Percentiles rank a stretch among this genome's conserved stretches.
Conservation (phyloP, 2,888 invertebrate genomes). For the Dasypogon diadema region DNA sequence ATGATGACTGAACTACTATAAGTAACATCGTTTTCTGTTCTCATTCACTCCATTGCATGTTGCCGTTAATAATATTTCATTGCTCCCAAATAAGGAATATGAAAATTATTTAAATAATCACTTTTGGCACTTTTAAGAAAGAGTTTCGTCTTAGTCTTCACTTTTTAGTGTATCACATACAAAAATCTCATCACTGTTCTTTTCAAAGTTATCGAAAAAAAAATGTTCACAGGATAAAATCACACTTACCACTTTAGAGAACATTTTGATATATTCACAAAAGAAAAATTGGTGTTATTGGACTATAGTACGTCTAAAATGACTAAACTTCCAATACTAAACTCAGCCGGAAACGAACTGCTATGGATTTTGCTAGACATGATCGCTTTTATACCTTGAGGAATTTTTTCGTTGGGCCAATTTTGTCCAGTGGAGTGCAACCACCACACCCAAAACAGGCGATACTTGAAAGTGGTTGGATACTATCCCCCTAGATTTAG, state of each 20-base stretch:
- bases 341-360: conserved; percentile 67
- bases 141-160: too few relatives aligned
- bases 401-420: conserved; percentile 43
- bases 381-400: conserved; percentile 66
- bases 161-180: too few relatives aligned
- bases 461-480: conserved; percentile 45
- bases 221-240: conserved; percentile 1
- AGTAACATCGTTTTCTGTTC: too few relatives aligned
- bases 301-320: conserved; percentile 66
- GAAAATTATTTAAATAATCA: too few relatives aligned
- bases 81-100: too few relatives aligned
- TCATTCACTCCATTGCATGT: too few relatives aligned
- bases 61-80: too few relatives aligned
- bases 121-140: too few relatives aligned
- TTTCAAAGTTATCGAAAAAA: too few relatives aligned
- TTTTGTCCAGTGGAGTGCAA: conserved; percentile 32
- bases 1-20: too few relatives aligned
- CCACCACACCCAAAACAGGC: conserved; percentile 46
- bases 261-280: conserved; percentile 62
- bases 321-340: conserved; percentile 68
- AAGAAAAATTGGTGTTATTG: conserved; percentile 58
- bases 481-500: conserved; percentile 18
- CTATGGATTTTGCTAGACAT: conserved; percentile 60
- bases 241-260: conserved; percentile 67
- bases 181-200: too few relatives aligned